phyloP scores from a whole-genome alignment of 2,888 invertebrate genomes.

The Dryadula phaetusa region DNA sequence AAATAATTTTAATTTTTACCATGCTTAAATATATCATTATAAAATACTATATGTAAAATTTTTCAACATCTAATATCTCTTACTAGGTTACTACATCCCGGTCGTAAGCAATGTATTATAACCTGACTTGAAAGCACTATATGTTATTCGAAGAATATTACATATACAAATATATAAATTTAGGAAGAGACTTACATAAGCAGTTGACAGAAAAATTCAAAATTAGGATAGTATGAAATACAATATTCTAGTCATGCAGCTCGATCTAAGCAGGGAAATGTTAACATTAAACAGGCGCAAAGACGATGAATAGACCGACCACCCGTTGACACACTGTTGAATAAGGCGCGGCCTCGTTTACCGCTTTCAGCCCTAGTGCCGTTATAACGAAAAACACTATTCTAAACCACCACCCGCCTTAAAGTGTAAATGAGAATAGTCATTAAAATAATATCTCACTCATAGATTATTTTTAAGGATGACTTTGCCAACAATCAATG shows the following conservation, averaged over 20 bases:
- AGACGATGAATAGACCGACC: slow-evolving; percentile 69
- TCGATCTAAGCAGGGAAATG: slow-evolving; percentile 54
- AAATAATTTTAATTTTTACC: not conserved
- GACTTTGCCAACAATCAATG: not conserved
- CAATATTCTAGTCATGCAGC: slow-evolving; percentile 6
- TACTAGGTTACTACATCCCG: not conserved
- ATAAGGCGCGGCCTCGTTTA: slow-evolving; percentile 73
- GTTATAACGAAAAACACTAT: slow-evolving; percentile 53
- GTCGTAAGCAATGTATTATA: not conserved
- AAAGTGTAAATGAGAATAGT: slow-evolving; percentile 20
- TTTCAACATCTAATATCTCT: not conserved
- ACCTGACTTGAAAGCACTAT: not conserved
- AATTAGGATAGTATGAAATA: not conserved
- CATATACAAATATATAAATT: too few relatives aligned
- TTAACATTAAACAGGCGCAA: slow-evolving; percentile 58
- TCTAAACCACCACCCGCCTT: slow-evolving; percentile 40
- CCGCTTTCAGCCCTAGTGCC: slow-evolving; percentile 64
- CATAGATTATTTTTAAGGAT: not conserved
- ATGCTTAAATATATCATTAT: not conserved
- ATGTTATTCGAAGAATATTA: too few relatives aligned
- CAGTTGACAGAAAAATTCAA: not conserved
- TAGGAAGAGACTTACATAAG: too few relatives aligned
- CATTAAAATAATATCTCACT: slow-evolving; percentile 26
- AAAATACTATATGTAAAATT: not conserved
- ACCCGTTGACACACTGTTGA: slow-evolving; percentile 73